A percentile compares a stretch with the other conserved stretches of the same genome.
These are phyloP conservation scores for Lucifuga dentata DNA, from an alignment of 2,113 vertebrate genomes.

Conservation along the genomic window DNA sequence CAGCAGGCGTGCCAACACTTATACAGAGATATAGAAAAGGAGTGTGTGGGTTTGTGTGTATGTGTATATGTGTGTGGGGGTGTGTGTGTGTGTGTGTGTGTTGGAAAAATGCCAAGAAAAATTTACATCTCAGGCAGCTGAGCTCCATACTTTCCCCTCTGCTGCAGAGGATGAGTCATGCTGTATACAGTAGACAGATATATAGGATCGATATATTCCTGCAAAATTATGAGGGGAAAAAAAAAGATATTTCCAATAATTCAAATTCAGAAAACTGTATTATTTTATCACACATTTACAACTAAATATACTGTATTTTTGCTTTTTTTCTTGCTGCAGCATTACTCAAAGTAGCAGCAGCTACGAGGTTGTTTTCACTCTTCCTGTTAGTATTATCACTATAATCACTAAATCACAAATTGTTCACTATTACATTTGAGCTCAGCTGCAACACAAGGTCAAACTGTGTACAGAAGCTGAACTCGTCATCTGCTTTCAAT, in stretches of 20 bases:
- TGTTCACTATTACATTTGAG: too few relatives aligned
- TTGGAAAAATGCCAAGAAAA: slow-evolving; percentile 80
- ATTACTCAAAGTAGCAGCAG: too few relatives aligned
- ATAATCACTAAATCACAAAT: too few relatives aligned
- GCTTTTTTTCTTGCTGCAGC: background rate
- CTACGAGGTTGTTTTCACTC: too few relatives aligned
- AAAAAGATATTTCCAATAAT: too few relatives aligned
- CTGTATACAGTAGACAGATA: slow-evolving; percentile 45
- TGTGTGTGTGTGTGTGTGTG: slow-evolving; percentile 24
- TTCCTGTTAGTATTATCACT: too few relatives aligned
- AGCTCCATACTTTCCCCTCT: slow-evolving; percentile 70
- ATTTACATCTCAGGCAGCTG: slow-evolving; percentile 74
- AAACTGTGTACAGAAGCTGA: too few relatives aligned
- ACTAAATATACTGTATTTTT: background rate
- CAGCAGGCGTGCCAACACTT: slow-evolving; percentile 73
- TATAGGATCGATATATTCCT: slow-evolving; percentile 34
- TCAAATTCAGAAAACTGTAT: too few relatives aligned
- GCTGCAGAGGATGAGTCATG: slow-evolving; percentile 81
- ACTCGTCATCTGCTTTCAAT: too few relatives aligned
- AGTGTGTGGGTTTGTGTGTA: background rate
- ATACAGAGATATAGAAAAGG: slow-evolving; percentile 36
- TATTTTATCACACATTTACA: background rate
- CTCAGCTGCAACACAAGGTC: too few relatives aligned
- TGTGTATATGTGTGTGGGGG: slow-evolving; percentile 5
- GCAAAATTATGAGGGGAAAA: slow-evolving; percentile 3